Base-by-base conservation (phyloP, 2,888 invertebrate species). In the Drosophila robusta region DNA sequence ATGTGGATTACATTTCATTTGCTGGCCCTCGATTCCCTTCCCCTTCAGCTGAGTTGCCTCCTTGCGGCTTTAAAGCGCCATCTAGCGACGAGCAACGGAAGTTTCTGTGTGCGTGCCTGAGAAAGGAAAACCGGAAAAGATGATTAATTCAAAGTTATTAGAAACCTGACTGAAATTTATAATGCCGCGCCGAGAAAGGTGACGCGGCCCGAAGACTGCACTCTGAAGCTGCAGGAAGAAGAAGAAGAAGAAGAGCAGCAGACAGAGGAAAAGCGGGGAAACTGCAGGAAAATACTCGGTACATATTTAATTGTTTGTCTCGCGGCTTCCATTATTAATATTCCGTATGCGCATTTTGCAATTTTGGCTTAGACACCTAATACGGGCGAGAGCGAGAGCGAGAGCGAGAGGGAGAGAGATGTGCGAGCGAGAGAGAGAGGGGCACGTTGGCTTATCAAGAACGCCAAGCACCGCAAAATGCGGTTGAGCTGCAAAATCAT, bases 111-210 rank as follows among this genome's bases (percentile, higher is more conserved):
- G 70, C 64, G 60, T 61, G 75, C 58, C 55, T 26, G 29, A 70
- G 68, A 73, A 29, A 70, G 72, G 61, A 66, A 84, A 62, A 52
- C 87, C 90, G 91, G 90, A 91, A 91, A 90, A 91, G 91, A 91
- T 91, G 92, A 91, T 91, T 92, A 92, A 92, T 91, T 91, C 91
- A 89, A 90, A 91, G 91, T 92, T 92, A 91, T 92, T 91, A 91
- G 92, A 92, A 91, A 91, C 92, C 91, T 91, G 92, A 92, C 92
- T 91, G 88, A 91, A 91, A 92, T 92, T 91, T 91, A 91, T 91
- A 92, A 92, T 92, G 86, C 88, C 44, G 36, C 26, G 29, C 29
- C 29, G n/a, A 29, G 68, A 66, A 73, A 73, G 79, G 62, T 52
- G 65, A 61, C 42, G 45, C 34, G 52, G 11, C 38, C 32, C 18